Conservation (phyloP, 2,113 vertebrate species). For the Archocentrus centrarchus region DNA sequence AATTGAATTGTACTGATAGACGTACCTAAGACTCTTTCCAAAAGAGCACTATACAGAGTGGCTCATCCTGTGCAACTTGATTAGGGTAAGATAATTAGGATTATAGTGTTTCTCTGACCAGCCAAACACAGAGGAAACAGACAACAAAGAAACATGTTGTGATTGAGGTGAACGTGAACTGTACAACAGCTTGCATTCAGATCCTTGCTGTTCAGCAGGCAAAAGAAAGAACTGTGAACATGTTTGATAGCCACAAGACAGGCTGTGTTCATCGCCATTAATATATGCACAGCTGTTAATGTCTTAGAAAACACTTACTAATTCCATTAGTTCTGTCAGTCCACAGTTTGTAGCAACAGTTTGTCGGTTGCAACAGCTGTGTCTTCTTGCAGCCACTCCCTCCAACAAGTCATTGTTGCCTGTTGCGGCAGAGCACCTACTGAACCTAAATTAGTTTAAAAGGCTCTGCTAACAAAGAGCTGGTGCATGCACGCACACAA, state of each 20-base stretch:
- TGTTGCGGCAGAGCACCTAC: constrained; percentile 9
- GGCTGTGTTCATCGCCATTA: background rate
- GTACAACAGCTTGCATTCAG: background rate
- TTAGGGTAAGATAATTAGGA: background rate
- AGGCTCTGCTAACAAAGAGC: background rate
- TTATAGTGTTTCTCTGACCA: background rate
- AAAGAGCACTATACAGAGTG: background rate
- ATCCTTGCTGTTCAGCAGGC: background rate
- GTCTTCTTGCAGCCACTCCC: constrained; percentile 32
- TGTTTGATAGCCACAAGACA: background rate
- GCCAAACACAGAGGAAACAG: background rate
- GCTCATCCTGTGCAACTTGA: constrained; percentile 3
- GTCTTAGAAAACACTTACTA: constrained; percentile 9
- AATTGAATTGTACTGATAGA: background rate
- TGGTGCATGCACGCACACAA: background rate
- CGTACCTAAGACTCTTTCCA: background rate
- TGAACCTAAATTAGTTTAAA: constrained; percentile 20
- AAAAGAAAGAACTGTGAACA: background rate
- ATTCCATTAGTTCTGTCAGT: constrained; percentile 34
- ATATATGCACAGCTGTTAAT: constrained; percentile 5
- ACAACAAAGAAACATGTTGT: background rate
- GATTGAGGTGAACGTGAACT: background rate
- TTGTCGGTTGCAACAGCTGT: constrained; percentile 47
- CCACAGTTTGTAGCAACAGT: constrained; percentile 37
- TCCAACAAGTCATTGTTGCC: constrained; percentile 26